phyloP scores from a whole-genome alignment of 2,888 invertebrate genomes.

The Leptinotarsa rubiginosa region DNA sequence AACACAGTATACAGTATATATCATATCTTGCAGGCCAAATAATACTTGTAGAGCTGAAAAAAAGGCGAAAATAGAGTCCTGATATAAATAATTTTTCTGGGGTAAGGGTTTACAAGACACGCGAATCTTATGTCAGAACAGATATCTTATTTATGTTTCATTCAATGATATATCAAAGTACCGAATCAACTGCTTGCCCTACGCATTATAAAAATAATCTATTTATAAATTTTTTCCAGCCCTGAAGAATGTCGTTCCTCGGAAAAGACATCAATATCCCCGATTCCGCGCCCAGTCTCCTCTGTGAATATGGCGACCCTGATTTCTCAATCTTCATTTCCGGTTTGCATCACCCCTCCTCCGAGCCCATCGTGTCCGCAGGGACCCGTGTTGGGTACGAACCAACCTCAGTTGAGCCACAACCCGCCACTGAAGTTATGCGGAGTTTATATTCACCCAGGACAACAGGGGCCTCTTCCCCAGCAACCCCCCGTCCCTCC shows the following conservation, averaged over 20 bases:
- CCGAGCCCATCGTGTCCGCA: constrained; percentile 50
- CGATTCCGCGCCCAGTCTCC: constrained; percentile 63
- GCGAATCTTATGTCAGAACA: too few species aligned
- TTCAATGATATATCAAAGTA: not conserved
- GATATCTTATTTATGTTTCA: too few species aligned
- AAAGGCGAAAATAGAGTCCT: too few species aligned
- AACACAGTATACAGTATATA: too few species aligned
- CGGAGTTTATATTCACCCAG: constrained; percentile 41
- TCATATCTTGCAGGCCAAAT: too few species aligned
- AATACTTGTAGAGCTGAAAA: too few species aligned
- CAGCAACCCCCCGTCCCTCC: constrained; percentile 28
- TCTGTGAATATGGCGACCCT: constrained; percentile 61
- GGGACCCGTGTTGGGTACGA: constrained; percentile 13
- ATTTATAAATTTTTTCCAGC: constrained; percentile 24
- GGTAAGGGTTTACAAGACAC: too few species aligned
- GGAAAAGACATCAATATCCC: constrained; percentile 61
- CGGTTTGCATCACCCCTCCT: constrained; percentile 60
- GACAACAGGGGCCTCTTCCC: constrained; percentile 26
- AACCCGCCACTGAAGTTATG: constrained; percentile 41
- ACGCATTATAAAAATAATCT: not conserved
- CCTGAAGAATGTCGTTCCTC: constrained; percentile 31
- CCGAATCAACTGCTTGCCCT: not conserved
- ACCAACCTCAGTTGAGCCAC: constrained; percentile 20
- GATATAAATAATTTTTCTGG: too few species aligned
- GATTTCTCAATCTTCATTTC: constrained; percentile 61